These are phyloP conservation scores for Rhyacophila evoluta DNA, from an alignment of 2,888 invertebrate genomes.

Conservation along the genomic window DNA sequence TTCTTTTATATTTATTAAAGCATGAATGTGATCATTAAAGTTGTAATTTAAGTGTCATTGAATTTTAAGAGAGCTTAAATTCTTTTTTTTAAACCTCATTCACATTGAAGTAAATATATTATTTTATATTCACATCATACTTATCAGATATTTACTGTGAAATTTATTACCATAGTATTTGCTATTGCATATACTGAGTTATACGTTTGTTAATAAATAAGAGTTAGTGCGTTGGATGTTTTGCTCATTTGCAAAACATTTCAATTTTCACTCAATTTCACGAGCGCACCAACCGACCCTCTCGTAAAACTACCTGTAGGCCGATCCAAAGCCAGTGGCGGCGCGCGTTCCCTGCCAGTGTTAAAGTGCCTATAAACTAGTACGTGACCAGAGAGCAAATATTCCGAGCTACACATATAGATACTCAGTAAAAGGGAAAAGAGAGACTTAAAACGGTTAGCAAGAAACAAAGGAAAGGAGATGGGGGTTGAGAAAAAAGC, in stretches of 20 bases:
- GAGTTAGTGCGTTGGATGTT: conserved; percentile 8
- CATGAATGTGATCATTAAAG: too few species aligned
- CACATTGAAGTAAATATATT: too few species aligned
- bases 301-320: conserved; percentile 50
- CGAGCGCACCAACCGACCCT: conserved; percentile 26
- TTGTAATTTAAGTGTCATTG: too few species aligned
- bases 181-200: too few species aligned
- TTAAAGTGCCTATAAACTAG: conserved; percentile 52
- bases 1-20: too few species aligned
- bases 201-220: too few species aligned
- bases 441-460: conserved; percentile 53
- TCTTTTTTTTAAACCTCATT: too few species aligned
- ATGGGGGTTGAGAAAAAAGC: conserved; percentile 18
- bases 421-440: conserved; percentile 33
- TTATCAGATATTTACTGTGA: too few species aligned
- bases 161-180: too few species aligned
- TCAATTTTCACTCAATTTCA: conserved; percentile 16
- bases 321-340: not conserved
- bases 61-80: too few species aligned
- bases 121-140: too few species aligned
- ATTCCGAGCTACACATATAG: conserved; percentile 33
- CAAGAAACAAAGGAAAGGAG: conserved; percentile 49
- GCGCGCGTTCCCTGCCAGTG: conserved; percentile 38
- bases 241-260: conserved; percentile 3
- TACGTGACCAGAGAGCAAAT: conserved; percentile 53